Evolutionary conservation across 2,888 invertebrate species (phyloP), one percentile per base, ranked within the genome.

Genomic region (Melanophora roralis): DNA sequence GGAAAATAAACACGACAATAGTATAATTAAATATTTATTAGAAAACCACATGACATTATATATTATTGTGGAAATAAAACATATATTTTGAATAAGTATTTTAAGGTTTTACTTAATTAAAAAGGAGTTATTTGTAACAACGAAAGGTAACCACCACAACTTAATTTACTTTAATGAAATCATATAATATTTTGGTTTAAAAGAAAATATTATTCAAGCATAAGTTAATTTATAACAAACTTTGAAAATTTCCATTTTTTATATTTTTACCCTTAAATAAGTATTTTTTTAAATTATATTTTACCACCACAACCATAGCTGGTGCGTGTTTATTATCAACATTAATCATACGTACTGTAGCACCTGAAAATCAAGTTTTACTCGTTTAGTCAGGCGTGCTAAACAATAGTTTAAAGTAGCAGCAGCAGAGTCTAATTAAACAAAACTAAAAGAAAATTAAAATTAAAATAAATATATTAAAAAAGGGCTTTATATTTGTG

Each of bases 291-390:
- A 45, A 21, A 19, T 45, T 45, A 19, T 19, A 11, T 27, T 49
- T 27, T 49, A 5, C 23, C 21, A 27, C 23, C 23, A 49, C 1
- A n/a, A 23, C 5, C 7, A n/a, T 23, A 8, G 6, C 23, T 7
- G 23, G 49, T 23, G 59, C 59, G 49, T 59, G 38, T 49, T 69
- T 19, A 9, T 23, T 38, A n/a, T 40, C n/a, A 16, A 40, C n/a
- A 59, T 69, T 49, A 38, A 49, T 69, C 59, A 49, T 69, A 59
- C 59, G 69, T 21, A 12, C n/a, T 59, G 38, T 27, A 23, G 19
- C 23, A 59, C 19, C 12, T 14, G 43, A 34, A 1, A 53, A 53
- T 53, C 32, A 16, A 1, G 27, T 27, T 23, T 14, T 7, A 8
- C n/a, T 32, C 8, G 11, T 57, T 16, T 16, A 16, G 16, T 6